Base-by-base conservation (phyloP, 2,888 invertebrate genomes). In the Sesia apiformis region DNA sequence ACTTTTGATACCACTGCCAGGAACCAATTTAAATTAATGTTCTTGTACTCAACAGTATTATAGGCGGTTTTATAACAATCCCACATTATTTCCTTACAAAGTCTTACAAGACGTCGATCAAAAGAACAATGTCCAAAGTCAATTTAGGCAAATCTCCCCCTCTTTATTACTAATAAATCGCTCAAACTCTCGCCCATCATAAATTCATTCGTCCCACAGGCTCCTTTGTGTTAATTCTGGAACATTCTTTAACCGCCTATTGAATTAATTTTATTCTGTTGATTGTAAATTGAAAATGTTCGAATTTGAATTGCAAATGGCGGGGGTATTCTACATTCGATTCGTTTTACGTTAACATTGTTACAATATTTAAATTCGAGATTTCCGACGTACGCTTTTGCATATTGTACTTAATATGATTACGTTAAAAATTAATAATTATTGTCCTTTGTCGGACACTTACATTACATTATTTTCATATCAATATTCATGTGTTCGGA, bases 241-340 rank as follows among this genome's bases (percentile, higher is more conserved):
- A 66, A 74, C 74, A 78, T 77, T 81, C 76, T 79, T 76, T 69
- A 72, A 64, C 64, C 60, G 61, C 60, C 78, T 75, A 81, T 81
- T 78, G 78, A 84, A 81, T 82, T 81, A 81, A 83, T 83, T 84
- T 81, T 74, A 76, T 79, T 77, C 76, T 78, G 82, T 84, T 83
- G 82, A 85, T 85, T 84, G 81, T 84, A 76, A 83, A 84, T 83
- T 82, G 81, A 78, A 82, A 83, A 81, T 71, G 74, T 53, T 40
- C 53, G 23, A 73, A 81, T 84, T 74, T 80, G 83, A 75, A 81
- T 75, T 85, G 84, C 81, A 80, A 84, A 85, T 84, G 62, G 56
- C 62, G 43, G 42, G 38, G 8, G 4, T 54, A 54, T 54, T 54
- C 54, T 54, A 8, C 40, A 63, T 67, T 65, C 65, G 66, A 62